Base-by-base conservation (phyloP, 2,113 vertebrate genomes). In the Aldabrachelys gigantea region DNA sequence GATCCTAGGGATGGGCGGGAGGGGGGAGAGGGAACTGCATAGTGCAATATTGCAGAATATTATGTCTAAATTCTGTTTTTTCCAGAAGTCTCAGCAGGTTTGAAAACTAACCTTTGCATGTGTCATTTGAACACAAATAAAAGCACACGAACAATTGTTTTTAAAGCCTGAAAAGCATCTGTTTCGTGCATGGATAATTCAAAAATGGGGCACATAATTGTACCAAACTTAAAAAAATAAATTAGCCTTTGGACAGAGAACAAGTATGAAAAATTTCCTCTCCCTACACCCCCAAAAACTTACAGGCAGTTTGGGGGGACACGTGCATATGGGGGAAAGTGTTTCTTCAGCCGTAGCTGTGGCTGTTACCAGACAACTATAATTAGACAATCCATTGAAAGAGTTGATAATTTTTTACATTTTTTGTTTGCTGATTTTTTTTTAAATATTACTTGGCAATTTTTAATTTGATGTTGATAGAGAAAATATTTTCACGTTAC, bases 1-100 rank as follows among this genome's bases (percentile, higher is more conserved):
- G 85, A 87, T 87, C 75, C 89, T 89, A 41, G n/a, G 19, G 65
- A 14, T 1, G 50, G 13, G 50, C 50, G 13, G 50, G 5, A 50
- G 50, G 3, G 41, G 25, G 81, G 93, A 79, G 81, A 85, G 93
- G 72, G 85, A 93, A 91, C 80, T 59, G 84, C 92, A 89, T 25
- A 6, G 92, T 94, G 80, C 91, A 81, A 24, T 93, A 82, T 92
- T 96, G 92, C 94, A 97, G 96, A 86, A 93, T 93, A 92, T 29
- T 44, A 95, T 96, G 96, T 96, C 92, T 49, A 44, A 87, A 95
- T 27, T 91, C 88, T 95, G 87, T 91, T 92, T 80, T 88, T 95
- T 94, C 85, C 87, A 94, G 94, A 59, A 89, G 57, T 75, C 31
- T 87, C 44, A 49, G 85, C 31, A 59, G 54, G 54, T 80, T 54